Conservation (phyloP, 92 coral and sea anemone genomes). For the Heliopora coerulea region DNA sequence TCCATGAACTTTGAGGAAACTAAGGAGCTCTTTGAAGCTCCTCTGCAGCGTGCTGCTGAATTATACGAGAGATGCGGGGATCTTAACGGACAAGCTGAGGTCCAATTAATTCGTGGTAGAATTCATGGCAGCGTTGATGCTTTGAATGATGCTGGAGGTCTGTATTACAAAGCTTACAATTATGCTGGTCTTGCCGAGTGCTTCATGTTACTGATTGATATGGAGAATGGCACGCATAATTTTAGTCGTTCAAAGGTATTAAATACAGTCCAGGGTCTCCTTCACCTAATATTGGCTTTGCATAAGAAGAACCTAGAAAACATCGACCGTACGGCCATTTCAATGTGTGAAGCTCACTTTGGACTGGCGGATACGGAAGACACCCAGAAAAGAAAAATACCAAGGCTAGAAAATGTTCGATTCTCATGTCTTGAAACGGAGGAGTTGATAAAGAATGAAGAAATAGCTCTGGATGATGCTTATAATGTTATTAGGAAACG, state of each 20-base stretch:
- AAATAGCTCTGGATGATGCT: slow-evolving; percentile 45
- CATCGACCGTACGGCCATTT: slow-evolving; percentile 31
- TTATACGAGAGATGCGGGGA: slow-evolving; percentile 56
- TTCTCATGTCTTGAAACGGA: slow-evolving; percentile 31
- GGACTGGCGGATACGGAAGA: slow-evolving; percentile 58
- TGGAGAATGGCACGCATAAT: slow-evolving; percentile 6
- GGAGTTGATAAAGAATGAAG: not conserved
- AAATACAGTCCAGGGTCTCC: not conserved
- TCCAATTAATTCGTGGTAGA: slow-evolving; percentile 57
- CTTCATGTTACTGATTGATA: slow-evolving; percentile 44
- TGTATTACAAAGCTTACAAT: slow-evolving; percentile 53
- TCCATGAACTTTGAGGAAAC: slow-evolving; percentile 23
- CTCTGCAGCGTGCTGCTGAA: slow-evolving; percentile 56
- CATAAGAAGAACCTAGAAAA: slow-evolving; percentile 54
- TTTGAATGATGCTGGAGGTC: slow-evolving; percentile 59
- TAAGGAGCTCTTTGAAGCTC: slow-evolving; percentile 48
- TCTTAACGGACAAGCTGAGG: slow-evolving; percentile 72
- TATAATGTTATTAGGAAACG: slow-evolving; percentile 48
- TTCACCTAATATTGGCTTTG: slow-evolving; percentile 50
- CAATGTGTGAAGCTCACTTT: slow-evolving; percentile 61
- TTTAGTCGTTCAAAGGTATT: not conserved
- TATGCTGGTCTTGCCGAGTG: slow-evolving; percentile 72
- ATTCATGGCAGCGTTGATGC: slow-evolving; percentile 10
- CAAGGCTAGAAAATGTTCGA: slow-evolving; percentile 34
- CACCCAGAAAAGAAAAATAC: slow-evolving; percentile 32